Percentiles rank a stretch among this genome's conserved stretches.
phyloP scores from a whole-genome alignment of 1,140 invertebrate species.

The Drosophila baimaii region DNA sequence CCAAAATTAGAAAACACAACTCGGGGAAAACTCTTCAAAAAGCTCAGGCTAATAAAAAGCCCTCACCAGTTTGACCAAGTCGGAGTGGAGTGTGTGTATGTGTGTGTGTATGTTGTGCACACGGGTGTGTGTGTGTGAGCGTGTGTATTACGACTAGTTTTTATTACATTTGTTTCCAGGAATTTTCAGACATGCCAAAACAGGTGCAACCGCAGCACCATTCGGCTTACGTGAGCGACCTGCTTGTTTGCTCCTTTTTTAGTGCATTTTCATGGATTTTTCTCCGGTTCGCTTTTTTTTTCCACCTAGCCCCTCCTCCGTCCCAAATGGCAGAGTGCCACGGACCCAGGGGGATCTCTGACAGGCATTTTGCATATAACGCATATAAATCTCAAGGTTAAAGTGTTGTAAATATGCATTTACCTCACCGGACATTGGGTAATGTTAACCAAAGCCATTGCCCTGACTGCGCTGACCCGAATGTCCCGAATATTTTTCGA shows the following conservation, averaged over 20 bases:
- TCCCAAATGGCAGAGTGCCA: conserved; percentile 14
- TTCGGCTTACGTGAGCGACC: conserved; percentile 62
- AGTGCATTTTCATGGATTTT: conserved; percentile 64
- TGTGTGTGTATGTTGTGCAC: background rate
- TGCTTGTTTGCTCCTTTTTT: conserved; percentile 60
- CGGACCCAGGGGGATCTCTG: conserved; percentile 22
- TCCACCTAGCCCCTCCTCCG: background rate
- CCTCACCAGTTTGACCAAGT: conserved; percentile 44
- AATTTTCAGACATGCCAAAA: conserved; percentile 81
- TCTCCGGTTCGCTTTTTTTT: conserved; percentile 18
- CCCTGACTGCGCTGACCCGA: conserved; percentile 6
- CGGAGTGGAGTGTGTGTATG: conserved; percentile 20
- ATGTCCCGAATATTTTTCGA: conserved; percentile 58
- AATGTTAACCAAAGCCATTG: conserved; percentile 51
- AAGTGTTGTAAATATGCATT: conserved; percentile 74
- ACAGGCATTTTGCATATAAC: conserved; percentile 61
- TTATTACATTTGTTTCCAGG: conserved; percentile 83
- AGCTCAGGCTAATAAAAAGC: conserved; percentile 73
- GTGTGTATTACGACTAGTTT: conserved; percentile 76
- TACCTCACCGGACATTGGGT: conserved; percentile 38
- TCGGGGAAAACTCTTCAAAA: conserved; percentile 61
- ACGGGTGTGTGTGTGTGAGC: conserved; percentile 6
- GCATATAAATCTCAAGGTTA: conserved; percentile 76
- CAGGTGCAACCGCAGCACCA: conserved; percentile 74
- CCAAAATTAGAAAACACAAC: conserved; percentile 57